phyloP scores from a whole-genome alignment of 2,113 vertebrate species.

The Numida meleagris region DNA sequence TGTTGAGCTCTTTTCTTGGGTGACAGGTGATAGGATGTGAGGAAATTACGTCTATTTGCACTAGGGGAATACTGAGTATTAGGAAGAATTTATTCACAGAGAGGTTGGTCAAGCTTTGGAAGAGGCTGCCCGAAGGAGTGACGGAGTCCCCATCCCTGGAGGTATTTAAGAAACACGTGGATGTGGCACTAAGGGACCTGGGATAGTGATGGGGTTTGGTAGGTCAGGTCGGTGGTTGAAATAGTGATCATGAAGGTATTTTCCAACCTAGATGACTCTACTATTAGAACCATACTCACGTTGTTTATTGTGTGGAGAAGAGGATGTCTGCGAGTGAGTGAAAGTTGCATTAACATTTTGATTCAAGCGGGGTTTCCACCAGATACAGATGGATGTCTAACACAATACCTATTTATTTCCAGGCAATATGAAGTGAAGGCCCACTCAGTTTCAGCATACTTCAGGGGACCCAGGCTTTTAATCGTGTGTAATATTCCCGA shows the following conservation, averaged over 20 bases:
- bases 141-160: neutral
- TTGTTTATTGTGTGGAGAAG: accelerated
- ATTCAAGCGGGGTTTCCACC: constrained; percentile 10
- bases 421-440: neutral
- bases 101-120: neutral
- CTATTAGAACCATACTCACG: neutral
- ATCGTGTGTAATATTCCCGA: constrained; percentile 64
- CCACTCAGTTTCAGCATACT: constrained; percentile 27
- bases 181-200: neutral
- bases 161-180: neutral
- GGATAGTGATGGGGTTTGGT: neutral
- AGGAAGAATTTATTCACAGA: neutral
- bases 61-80: neutral
- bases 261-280: neutral
- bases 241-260: neutral
- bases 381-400: neutral
- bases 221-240: neutral
- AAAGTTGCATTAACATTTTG: constrained; percentile 7
- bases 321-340: neutral
- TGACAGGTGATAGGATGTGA: neutral
- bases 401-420: constrained; percentile 18
- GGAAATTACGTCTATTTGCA: neutral
- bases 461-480: constrained; percentile 34
- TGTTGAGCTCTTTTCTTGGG: neutral
- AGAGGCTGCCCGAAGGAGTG: neutral